Evolutionary conservation across 2,113 vertebrate species (phyloP).

Genomic region (Apteryx mantelli): DNA sequence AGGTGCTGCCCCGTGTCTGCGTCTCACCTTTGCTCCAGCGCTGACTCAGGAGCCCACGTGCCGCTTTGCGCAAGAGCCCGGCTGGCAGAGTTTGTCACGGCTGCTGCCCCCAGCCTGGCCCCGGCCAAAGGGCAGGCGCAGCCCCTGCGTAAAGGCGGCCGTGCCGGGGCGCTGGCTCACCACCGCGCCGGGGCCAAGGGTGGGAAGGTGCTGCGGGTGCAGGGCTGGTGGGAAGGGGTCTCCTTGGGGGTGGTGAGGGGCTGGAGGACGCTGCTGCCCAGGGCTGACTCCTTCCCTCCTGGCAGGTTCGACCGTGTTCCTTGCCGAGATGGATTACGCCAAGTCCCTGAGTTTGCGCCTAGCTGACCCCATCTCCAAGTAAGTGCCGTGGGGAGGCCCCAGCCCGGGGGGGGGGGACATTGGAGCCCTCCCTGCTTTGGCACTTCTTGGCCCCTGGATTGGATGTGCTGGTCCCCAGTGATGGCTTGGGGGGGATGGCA

Average conservation of each 20-base stretch:
- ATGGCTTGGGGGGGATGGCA: rapidly evolving
- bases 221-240: background rate
- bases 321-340: slow-evolving; percentile 27
- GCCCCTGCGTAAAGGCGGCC: background rate
- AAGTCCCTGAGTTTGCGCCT: slow-evolving; percentile 60
- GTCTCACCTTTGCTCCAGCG: slow-evolving; percentile 25
- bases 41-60: background rate
- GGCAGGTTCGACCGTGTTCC: background rate
- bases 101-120: background rate
- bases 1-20: rapidly evolving
- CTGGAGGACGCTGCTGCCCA: rapidly evolving
- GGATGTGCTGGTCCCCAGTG: background rate
- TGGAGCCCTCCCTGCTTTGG: rapidly evolving
- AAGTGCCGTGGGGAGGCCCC: background rate
- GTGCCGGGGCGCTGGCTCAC: rapidly evolving
- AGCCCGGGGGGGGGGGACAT: background rate
- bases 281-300: background rate
- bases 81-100: slow-evolving; percentile 11
- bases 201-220: background rate
- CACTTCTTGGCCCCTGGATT: rapidly evolving
- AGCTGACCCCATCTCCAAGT: slow-evolving; percentile 43
- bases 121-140: slow-evolving; percentile 19
- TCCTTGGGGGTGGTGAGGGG: background rate
- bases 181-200: rapidly evolving
- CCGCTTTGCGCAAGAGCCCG: background rate